These are phyloP conservation scores for Planiliza haematocheilus DNA, from an alignment of 2,113 vertebrate species.

Conservation along the genomic window DNA sequence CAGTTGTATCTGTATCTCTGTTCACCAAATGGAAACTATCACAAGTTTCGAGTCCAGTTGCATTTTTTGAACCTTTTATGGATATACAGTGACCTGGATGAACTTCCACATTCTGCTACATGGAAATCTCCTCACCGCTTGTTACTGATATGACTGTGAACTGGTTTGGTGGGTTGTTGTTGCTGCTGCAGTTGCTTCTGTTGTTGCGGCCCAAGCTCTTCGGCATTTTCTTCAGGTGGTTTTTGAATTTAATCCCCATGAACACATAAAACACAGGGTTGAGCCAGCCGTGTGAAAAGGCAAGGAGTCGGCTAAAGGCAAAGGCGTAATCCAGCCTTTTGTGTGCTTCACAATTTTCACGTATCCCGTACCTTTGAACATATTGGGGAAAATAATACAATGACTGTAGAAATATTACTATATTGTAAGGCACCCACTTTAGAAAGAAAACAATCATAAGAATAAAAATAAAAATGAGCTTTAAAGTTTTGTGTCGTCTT, in stretches of 20 bases:
- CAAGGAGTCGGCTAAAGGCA: conserved; percentile 84
- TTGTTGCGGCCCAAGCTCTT: conserved; percentile 32
- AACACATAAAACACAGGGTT: conserved; percentile 95
- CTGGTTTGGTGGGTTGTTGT: conserved; percentile 18
- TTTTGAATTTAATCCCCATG: conserved; percentile 92
- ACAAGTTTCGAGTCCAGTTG: too few species aligned
- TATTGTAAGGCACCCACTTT: conserved; percentile 94
- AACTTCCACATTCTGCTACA: conserved; percentile 34
- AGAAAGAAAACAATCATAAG: conserved; percentile 90
- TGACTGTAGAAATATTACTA: conserved; percentile 84
- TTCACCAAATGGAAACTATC: too few species aligned
- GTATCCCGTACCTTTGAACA: rapidly evolving
- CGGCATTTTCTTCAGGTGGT: conserved; percentile 84
- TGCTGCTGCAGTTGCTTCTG: not conserved
- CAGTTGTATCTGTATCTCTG: too few species aligned
- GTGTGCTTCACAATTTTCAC: not conserved
- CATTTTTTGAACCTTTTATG: too few species aligned
- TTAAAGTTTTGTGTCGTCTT: conserved; percentile 87
- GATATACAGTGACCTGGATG: too few species aligned
- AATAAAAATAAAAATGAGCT: conserved; percentile 86
- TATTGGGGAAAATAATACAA: not conserved
- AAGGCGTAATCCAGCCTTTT: conserved; percentile 72
- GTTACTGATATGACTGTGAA: conserved; percentile 64
- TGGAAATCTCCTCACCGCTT: conserved; percentile 76
- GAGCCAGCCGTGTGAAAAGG: conserved; percentile 93